A percentile compares a stretch with the other conserved stretches of the same genome.
Conservation (phyloP, 2,888 invertebrate species). For the Hololepta plana region DNA sequence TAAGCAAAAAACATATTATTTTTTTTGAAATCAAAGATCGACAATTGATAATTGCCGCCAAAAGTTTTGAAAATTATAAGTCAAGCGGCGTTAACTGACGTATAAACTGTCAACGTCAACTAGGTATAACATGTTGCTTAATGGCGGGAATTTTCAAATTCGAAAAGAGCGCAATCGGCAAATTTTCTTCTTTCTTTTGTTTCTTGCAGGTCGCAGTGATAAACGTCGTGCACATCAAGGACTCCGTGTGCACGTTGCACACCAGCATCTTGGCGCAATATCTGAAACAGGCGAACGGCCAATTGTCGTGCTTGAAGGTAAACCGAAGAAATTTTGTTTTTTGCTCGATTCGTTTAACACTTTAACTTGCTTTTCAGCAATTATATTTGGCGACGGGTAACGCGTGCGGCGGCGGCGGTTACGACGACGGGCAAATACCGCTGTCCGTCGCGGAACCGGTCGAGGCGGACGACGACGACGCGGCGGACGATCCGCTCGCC, state of each 20-base stretch:
- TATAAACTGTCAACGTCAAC: too few relatives aligned
- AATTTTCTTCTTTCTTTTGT: too few relatives aligned
- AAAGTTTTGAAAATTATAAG: too few relatives aligned
- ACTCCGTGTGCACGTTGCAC: conserved; percentile 59
- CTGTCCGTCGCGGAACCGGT: conserved; percentile 36
- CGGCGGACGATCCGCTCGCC: too few relatives aligned
- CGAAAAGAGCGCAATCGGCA: too few relatives aligned
- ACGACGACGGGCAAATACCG: conserved; percentile 31
- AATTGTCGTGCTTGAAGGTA: conserved; percentile 69
- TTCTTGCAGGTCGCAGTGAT: conserved; percentile 56
- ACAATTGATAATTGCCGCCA: too few relatives aligned
- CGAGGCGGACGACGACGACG: conserved; percentile 23
- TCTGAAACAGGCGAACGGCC: conserved; percentile 68
- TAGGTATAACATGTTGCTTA: too few relatives aligned
- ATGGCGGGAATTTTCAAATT: too few relatives aligned
- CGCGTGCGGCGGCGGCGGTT: conserved; percentile 31
- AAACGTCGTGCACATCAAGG: conserved; percentile 67
- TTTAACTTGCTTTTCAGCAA: conserved; percentile 54
- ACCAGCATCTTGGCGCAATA: conserved; percentile 73
- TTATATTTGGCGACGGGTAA: conserved; percentile 57
- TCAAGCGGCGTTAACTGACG: too few relatives aligned
- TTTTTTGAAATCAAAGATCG: too few relatives aligned
- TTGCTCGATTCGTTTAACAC: not conserved
- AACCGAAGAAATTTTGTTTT: conserved; percentile 14
- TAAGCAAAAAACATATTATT: too few relatives aligned